Conservation (phyloP, 1,140 invertebrate species). For the Theocolax elegans region DNA sequence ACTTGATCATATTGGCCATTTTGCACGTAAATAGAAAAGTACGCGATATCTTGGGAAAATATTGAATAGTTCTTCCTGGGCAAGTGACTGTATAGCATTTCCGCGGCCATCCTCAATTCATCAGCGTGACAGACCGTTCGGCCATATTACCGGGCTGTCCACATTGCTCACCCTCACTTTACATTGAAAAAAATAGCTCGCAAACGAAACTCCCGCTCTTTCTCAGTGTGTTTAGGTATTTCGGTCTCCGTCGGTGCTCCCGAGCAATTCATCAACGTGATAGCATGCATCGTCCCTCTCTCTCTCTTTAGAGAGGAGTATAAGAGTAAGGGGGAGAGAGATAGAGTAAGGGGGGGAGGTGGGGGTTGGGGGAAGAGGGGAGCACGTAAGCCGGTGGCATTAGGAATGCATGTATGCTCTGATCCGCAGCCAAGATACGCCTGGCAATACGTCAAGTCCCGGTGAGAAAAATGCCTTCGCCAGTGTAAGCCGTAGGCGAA, state of each 20-base stretch:
- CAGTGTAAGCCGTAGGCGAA: neutral
- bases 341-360: neutral
- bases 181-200: constrained; percentile 5
- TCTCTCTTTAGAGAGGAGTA: neutral
- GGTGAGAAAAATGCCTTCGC: constrained; percentile 52
- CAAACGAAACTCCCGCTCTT: neutral
- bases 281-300: constrained; percentile 43
- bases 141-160: neutral
- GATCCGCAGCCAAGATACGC: constrained; percentile 58
- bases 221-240: constrained; percentile 40
- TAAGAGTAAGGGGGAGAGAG: neutral
- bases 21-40: too few species aligned
- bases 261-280: constrained; percentile 48
- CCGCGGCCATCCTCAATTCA: neutral
- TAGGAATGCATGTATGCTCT: constrained; percentile 59
- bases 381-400: constrained; percentile 47
- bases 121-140: neutral
- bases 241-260: constrained; percentile 31
- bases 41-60: too few species aligned
- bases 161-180: neutral
- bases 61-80: too few species aligned
- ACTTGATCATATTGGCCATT: too few species aligned
- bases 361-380: neutral
- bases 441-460: constrained; percentile 54
- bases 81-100: too few species aligned